phyloP scores from a whole-genome alignment of 2,888 invertebrate genomes.

The Drosophila diplacantha region DNA sequence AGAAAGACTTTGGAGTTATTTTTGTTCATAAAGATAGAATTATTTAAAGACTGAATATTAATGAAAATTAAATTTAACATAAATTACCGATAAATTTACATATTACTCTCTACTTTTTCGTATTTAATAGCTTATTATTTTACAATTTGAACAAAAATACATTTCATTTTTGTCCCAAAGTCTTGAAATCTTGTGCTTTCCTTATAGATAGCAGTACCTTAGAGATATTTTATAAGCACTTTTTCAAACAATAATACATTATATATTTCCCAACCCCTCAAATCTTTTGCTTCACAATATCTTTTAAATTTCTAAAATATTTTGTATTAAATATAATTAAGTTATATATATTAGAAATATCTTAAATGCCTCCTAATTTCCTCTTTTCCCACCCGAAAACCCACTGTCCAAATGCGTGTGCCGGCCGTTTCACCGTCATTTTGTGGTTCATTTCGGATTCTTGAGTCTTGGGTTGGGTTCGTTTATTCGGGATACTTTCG shows the following conservation, averaged over 20 bases:
- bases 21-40: too few relatives aligned
- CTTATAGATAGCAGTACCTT: too few relatives aligned
- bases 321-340: neutral
- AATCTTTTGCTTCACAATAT: neutral
- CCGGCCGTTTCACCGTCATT: conserved; percentile 59
- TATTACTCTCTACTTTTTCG: neutral
- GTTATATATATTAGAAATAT: neutral
- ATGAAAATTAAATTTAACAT: too few relatives aligned
- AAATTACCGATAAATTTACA: too few relatives aligned
- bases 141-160: neutral
- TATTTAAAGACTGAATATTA: too few relatives aligned
- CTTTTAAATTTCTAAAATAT: neutral
- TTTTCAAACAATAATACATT: too few relatives aligned
- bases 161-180: neutral
- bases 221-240: too few relatives aligned
- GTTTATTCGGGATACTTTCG: conserved; percentile 31
- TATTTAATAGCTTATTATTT: neutral
- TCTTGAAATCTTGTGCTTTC: too few relatives aligned
- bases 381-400: neutral
- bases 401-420: conserved; percentile 57
- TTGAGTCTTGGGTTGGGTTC: conserved; percentile 22
- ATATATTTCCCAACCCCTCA: too few relatives aligned
- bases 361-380: neutral
- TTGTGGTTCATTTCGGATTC: conserved; percentile 66
- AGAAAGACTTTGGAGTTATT: neutral